A percentile compares a stretch with the other conserved stretches of the same genome.
Conservation (phyloP, 2,797 vertebrate genomes). For the Urocyon cinereoargenteus region DNA sequence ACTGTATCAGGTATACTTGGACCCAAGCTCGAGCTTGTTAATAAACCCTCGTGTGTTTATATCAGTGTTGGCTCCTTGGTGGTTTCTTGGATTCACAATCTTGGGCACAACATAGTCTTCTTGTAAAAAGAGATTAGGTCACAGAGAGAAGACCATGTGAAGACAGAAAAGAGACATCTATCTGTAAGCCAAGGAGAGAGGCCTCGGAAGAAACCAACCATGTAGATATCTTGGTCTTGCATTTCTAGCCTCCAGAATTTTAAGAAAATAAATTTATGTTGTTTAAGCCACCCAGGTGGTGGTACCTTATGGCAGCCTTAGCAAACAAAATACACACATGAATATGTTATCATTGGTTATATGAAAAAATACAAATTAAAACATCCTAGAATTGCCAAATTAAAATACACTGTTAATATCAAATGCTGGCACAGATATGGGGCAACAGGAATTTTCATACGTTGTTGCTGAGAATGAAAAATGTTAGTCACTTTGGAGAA, state of each 20-base stretch:
- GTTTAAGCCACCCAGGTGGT: background rate
- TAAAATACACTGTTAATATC: background rate
- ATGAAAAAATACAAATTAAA: conserved; percentile 36
- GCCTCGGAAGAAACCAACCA: background rate
- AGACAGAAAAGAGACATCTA: background rate
- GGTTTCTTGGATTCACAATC: too few relatives aligned
- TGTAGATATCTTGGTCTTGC: background rate
- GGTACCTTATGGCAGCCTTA: background rate
- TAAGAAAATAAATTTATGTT: background rate
- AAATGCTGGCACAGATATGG: background rate
- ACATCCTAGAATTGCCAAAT: background rate
- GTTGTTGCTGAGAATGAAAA: background rate
- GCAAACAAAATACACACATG: background rate
- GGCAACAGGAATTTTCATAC: background rate
- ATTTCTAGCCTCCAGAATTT: background rate
- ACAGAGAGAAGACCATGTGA: background rate
- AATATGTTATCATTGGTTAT: background rate
- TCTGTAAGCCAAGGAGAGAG: background rate
- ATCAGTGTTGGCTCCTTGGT: too few relatives aligned
- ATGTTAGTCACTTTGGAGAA: background rate
- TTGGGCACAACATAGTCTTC: background rate
- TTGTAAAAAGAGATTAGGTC: background rate
- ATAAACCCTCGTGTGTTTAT: too few relatives aligned
- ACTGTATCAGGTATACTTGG: too few relatives aligned
- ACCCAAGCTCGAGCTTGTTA: too few relatives aligned